Evolutionary conservation across 2,113 vertebrate genomes (phyloP), one percentile per base, ranked within the genome.

Genomic region (Phrynocephalus versicolor): DNA sequence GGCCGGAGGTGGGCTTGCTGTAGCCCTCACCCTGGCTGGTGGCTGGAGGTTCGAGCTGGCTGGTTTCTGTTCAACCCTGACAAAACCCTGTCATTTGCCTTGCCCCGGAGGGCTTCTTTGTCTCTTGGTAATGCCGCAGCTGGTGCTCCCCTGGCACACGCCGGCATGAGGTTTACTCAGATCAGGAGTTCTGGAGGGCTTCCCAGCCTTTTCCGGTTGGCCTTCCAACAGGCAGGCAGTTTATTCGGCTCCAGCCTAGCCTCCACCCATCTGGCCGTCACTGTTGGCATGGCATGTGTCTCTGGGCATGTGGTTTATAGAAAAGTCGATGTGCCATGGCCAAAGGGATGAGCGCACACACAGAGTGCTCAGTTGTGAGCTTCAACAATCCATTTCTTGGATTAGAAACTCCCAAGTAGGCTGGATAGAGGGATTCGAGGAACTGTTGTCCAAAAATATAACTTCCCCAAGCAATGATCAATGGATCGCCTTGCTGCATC

Each of bases 41-140:
- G 86, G 86, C 88, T 87, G 73, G 86, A 62, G 81, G 41, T 65
- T 51, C 84, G 80, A 89, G 69, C 79, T 88, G 0, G 0, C 35
- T 77, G 25, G 0, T 0, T 81, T 79, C 73, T 70, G 55, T 84
- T 85, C 84, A 70, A 65, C 51, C 74, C 64, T 15, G 37, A 30
- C 30, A 16, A 83, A 39, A 75, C 72, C 73, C 86, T 33, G 13
- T 85, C 88, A 91, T 89, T 71, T 58, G 81, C 83, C 86, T 67
- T 51, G 83, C 71, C 74, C 60, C 60, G 79, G 33, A 73, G 83
- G 70, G 87, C 39, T 1, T 21, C 30, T 35, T 83, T 86, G 39
- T 45, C 72, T 41, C 83, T 71, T 60, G 55, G 75, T 71, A 71
- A 85, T 18, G 6, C 64, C 75, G 87, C n/a, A 55, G 69, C 82